phyloP scores from a whole-genome alignment of 2,888 invertebrate genomes.

The Sphecodes monilicornis region DNA sequence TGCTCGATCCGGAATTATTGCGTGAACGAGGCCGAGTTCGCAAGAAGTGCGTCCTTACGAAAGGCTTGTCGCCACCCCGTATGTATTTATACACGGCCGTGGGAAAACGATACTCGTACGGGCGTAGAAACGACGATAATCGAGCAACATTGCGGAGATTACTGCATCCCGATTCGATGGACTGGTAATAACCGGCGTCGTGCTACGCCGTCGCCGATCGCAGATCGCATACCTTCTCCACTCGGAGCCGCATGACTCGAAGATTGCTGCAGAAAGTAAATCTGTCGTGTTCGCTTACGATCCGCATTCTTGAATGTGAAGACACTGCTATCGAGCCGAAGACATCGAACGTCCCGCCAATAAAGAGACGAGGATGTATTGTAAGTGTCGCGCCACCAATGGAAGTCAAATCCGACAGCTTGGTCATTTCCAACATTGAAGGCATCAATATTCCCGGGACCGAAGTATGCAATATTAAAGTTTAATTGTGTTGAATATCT shows the following conservation, averaged over 20 bases:
- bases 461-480: background rate
- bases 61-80: constrained; percentile 60
- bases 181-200: constrained; percentile 47
- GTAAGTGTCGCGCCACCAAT: background rate
- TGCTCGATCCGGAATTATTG: constrained; percentile 51
- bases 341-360: background rate
- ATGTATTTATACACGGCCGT: constrained; percentile 65
- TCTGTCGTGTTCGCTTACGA: constrained; percentile 48
- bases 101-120: constrained; percentile 67
- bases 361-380: background rate
- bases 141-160: constrained; percentile 70
- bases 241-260: constrained; percentile 27
- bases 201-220: constrained; percentile 32
- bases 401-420: background rate
- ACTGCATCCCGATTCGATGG: constrained; percentile 63
- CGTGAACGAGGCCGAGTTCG: constrained; percentile 48
- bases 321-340: constrained; percentile 1
- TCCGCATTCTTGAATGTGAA: constrained; percentile 22
- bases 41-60: constrained; percentile 64
- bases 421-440: background rate
- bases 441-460: background rate
- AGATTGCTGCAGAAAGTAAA: constrained; percentile 32
- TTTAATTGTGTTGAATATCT: background rate
- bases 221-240: constrained; percentile 28
- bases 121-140: constrained; percentile 61